A percentile compares a stretch with the other conserved stretches of the same genome.
These are phyloP conservation scores for Drosophila prosaltans DNA, from an alignment of 1,140 invertebrate genomes.

Conservation along the genomic window DNA sequence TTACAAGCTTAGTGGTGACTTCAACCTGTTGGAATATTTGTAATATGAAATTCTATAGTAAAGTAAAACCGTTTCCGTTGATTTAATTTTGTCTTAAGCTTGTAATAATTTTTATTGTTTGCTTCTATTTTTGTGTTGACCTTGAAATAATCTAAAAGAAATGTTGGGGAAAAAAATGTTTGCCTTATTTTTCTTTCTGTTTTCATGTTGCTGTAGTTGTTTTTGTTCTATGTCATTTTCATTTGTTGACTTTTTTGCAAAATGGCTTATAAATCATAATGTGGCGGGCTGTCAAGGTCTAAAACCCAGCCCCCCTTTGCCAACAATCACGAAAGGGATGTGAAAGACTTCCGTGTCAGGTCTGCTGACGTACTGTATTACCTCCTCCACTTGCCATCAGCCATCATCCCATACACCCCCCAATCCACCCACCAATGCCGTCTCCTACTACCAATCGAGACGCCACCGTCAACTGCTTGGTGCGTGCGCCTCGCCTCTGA, in stretches of 20 bases:
- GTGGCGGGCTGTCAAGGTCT: constrained; percentile 39
- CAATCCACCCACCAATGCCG: background rate
- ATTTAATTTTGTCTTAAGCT: constrained; percentile 1
- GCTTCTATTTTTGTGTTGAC: constrained; percentile 6
- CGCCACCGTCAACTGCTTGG: constrained; percentile 27
- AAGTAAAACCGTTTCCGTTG: background rate
- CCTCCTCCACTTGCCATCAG: background rate
- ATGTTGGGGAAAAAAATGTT: constrained; percentile 11
- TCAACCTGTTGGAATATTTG: too few relatives aligned
- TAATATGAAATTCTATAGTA: background rate
- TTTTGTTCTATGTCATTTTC: constrained; percentile 66
- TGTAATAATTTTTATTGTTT: constrained; percentile 10
- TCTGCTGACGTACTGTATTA: constrained; percentile 47
- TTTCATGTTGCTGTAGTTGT: constrained; percentile 39
- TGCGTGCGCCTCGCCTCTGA: constrained; percentile 40
- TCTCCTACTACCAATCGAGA: constrained; percentile 17
- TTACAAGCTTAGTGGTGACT: too few relatives aligned
- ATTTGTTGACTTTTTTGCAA: constrained; percentile 75
- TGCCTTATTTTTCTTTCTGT: background rate
- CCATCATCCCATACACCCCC: constrained; percentile 16
- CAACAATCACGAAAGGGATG: constrained; percentile 6
- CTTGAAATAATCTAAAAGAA: constrained; percentile 15
- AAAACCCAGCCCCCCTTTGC: background rate
- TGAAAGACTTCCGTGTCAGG: constrained; percentile 42
- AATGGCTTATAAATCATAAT: constrained; percentile 75